Percentiles rank a stretch among this genome's conserved stretches.
phyloP scores from a whole-genome alignment of 2,888 invertebrate genomes.

The Meteorus cinctellus region DNA sequence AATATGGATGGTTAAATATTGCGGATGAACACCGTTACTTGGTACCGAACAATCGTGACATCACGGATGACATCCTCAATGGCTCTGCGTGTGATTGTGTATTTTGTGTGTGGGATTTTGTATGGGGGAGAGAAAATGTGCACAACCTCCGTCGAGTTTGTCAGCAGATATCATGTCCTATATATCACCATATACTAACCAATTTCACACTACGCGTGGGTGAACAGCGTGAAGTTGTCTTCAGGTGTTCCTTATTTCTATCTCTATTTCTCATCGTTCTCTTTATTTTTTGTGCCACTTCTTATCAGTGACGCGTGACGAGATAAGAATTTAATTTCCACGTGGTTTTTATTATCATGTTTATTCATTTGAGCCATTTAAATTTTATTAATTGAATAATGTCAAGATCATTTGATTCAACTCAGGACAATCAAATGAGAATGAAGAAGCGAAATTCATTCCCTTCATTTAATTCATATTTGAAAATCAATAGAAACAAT shows the following conservation, averaged over 20 bases:
- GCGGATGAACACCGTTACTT: constrained; percentile 53
- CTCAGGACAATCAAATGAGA: no score
- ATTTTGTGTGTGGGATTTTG: constrained; percentile 18
- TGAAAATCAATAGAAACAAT: no score
- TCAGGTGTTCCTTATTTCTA: background rate
- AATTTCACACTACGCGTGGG: background rate
- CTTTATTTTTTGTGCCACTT: background rate
- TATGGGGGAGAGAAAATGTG: background rate
- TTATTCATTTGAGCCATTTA: background rate
- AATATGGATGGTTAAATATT: constrained; percentile 50
- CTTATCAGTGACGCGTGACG: constrained; percentile 6
- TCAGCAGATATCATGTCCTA: background rate
- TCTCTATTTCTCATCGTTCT: background rate
- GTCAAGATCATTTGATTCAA: background rate
- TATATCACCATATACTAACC: constrained; percentile 1
- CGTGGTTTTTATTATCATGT: background rate
- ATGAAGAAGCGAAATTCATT: no score
- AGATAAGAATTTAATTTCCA: background rate
- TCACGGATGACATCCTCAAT: constrained; percentile 53
- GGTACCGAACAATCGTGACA: constrained; percentile 49
- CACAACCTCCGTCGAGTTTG: background rate
- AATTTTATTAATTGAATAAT: background rate
- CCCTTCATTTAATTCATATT: no score
- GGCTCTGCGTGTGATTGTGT: constrained; percentile 32
- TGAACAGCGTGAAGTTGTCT: constrained; percentile 5